phyloP scores from a whole-genome alignment of 2,888 invertebrate genomes.

The Eupithecia pulchellata region DNA sequence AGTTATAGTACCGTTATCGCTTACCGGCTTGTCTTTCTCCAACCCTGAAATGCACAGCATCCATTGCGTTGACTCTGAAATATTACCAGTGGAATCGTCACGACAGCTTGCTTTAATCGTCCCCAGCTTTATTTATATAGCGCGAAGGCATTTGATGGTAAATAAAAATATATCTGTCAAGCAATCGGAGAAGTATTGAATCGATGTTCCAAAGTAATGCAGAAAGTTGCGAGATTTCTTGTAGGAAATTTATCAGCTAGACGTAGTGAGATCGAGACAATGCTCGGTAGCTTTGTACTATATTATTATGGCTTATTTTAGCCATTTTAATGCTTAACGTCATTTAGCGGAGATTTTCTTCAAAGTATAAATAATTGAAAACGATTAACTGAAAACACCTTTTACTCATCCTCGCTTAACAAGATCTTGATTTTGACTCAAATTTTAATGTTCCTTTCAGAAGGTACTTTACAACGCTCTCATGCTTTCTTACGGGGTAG shows the following conservation, averaged over 20 bases:
- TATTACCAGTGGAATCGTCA: conserved; percentile 77
- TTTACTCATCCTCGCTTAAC: too few relatives aligned
- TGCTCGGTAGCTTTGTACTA: not conserved
- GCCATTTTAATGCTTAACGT: not conserved
- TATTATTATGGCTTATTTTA: not conserved
- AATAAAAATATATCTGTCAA: conserved; percentile 10
- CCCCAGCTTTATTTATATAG: conserved; percentile 78
- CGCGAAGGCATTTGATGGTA: conserved; percentile 68
- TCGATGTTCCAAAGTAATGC: not conserved
- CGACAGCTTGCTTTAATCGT: conserved; percentile 77
- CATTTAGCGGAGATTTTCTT: not conserved
- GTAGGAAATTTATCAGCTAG: not conserved
- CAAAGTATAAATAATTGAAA: too few relatives aligned
- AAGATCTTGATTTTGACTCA: too few relatives aligned
- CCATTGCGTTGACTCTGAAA: conserved; percentile 74
- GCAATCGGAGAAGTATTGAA: not conserved
- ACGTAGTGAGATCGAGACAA: not conserved
- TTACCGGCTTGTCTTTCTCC: conserved; percentile 16
- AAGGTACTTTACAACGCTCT: not conserved
- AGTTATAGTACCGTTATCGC: conserved; percentile 1
- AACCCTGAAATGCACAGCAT: conserved; percentile 50
- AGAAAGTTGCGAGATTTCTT: not conserved
- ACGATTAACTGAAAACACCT: too few relatives aligned
- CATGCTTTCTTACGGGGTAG: not conserved
- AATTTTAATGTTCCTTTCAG: not conserved